Evolutionary conservation across 35 echinoderm and acorn worm genomes (phyloP).

Genomic region (Patiria miniata): DNA sequence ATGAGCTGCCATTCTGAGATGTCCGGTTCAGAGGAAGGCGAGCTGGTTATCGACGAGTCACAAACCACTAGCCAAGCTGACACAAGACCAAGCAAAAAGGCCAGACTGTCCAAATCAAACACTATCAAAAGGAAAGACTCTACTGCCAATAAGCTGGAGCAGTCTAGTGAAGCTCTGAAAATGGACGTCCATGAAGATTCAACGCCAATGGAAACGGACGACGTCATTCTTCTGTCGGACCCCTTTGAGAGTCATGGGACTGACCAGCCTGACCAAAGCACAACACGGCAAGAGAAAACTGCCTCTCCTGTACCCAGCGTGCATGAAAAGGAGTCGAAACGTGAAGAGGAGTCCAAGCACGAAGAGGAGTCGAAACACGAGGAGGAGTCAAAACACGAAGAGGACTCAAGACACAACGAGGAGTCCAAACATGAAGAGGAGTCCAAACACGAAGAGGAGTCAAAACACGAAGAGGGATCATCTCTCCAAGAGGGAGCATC

Average conservation of each 20-base stretch:
- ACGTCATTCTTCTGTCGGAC: background rate
- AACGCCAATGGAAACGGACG: background rate
- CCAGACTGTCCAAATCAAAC: background rate
- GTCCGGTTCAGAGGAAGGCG: conserved; percentile 55
- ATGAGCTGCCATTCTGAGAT: conserved; percentile 27
- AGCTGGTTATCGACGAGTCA: conserved; percentile 48
- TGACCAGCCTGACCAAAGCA: too few relatives aligned
- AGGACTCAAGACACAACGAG: too few relatives aligned
- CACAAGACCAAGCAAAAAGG: background rate
- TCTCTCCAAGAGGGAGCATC: too few relatives aligned
- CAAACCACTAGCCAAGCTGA: background rate
- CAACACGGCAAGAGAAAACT: too few relatives aligned
- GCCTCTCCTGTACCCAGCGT: too few relatives aligned
- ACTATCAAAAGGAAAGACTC: background rate
- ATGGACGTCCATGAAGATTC: background rate
- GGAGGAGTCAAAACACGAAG: too few relatives aligned
- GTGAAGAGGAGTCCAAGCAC: too few relatives aligned
- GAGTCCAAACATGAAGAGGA: too few relatives aligned
- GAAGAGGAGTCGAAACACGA: too few relatives aligned
- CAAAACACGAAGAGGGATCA: too few relatives aligned
- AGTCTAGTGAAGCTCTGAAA: background rate
- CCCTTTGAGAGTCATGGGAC: background rate
- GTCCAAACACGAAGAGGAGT: too few relatives aligned
- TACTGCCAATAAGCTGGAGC: background rate
- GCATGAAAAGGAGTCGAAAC: too few relatives aligned